Evolutionary conservation across 2,888 invertebrate genomes (phyloP).

Genomic region (Drosophila diplacantha): DNA sequence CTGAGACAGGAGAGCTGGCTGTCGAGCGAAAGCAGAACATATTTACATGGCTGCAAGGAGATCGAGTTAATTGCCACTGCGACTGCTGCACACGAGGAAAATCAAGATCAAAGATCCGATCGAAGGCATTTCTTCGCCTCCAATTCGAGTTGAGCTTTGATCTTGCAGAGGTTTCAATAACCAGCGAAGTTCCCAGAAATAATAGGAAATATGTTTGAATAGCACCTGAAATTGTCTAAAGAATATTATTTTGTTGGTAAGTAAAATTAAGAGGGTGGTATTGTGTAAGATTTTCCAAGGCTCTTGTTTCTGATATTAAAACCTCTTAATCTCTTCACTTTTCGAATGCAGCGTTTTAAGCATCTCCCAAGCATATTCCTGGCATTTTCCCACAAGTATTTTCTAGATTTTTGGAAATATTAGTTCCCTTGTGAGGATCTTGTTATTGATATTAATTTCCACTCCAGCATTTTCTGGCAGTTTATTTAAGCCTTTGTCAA

Average conservation of each 20-base stretch:
- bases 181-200: no score
- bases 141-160: neutral
- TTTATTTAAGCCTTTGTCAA: no score
- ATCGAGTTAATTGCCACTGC: conserved; percentile 11
- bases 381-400: no score
- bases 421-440: no score
- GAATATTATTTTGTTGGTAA: neutral
- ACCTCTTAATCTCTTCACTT: no score
- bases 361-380: no score
- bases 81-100: neutral
- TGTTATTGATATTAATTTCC: no score
- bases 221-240: neutral
- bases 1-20: conserved; percentile 28
- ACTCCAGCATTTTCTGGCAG: no score
- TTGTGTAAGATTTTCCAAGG: neutral
- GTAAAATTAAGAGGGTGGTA: neutral
- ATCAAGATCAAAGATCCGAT: neutral
- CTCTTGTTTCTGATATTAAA: no score
- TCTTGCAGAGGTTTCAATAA: neutral
- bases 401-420: no score
- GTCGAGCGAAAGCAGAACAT: conserved; percentile 66
- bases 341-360: no score
- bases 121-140: neutral
- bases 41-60: conserved; percentile 16
- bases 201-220: no score